Base-by-base conservation (phyloP, 1,140 invertebrate genomes). In the Drosophila neocordata region DNA sequence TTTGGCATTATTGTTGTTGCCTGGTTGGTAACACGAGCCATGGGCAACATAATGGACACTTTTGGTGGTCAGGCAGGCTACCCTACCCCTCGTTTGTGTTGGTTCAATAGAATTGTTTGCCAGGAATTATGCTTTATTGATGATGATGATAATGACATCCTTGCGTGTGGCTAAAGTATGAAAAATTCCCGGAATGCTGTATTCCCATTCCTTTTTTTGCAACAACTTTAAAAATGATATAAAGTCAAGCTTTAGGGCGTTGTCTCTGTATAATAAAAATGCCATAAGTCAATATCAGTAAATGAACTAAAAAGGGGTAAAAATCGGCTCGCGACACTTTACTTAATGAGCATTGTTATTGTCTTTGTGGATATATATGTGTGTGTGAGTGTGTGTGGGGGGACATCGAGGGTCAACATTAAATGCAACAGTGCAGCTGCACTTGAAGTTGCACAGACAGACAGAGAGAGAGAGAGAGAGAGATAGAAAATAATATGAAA, bases 41-140 rank as follows among this genome's bases (percentile, higher is more conserved):
- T 37, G 13, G 41, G 35, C 20, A 31, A 35, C 20, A 78, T 81
- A 84, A 84, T 77, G 74, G 82, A 6, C 73, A 72, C 71, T 72
- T 64, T 65, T 76, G 82, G 78, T 80, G 77, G 78, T 64, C 78
- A 66, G 48, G 61, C n/a, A n/a, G n/a, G n/a, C n/a, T n/a, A n/a
- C n/a, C n/a, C n/a, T n/a, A n/a, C 53, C 41, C 35, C 59, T 38
- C 52, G 61, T 53, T 61, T 44, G 64, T 71, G 68, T 73, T 53
- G 73, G 87, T 87, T 90, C 87, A 83, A 90, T 90, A 90, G 87
- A 90, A 90, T 90, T 90, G 79, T 87, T 87, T 89, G 79, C 73
- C 65, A 79, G 76, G 82, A 90, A 90, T 90, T 90, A 90, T 90
- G 81, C 82, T 77, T 90, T 90, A 90, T 90, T 90, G 87, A 90